Base-by-base conservation (phyloP, 53 echinoderm and acorn worm genomes). In the Zoroaster sp. region DNA sequence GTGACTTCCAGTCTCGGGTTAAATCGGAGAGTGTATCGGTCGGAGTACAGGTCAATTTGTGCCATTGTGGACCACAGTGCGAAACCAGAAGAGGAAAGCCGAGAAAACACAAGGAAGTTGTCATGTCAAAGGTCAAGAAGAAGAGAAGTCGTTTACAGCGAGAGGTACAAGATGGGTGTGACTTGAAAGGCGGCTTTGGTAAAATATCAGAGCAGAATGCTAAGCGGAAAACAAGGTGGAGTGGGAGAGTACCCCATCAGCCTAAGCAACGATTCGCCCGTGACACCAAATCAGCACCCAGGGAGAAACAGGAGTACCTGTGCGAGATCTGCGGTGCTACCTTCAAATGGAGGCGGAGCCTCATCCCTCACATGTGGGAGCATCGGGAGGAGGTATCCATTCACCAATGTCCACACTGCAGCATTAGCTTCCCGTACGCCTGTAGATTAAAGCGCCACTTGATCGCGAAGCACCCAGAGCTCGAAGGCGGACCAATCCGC, bases 351-450 rank as follows among this genome's bases (percentile, higher is more conserved):
- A 82, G 45, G 42, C 82, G 82, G 20, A 82, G 82, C 43, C 82
- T 82, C 42, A 82, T 82, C 31, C 82, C 82, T 17, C 82, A 82
- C 82, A 68, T 82, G 68, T 82, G 82, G 82, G 82, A 82, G 46
- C 82, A 82, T 42, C 66, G 82, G 66, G 66, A 67, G 30, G 67
- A 82, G 34, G 82, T 66, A 9, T 82, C 82, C 13, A 23, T 66
- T 18, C 82, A 82, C 44, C 68, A 31, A 32, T 82, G 82, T 38
- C 82, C 82, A 53, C 82, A 82, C 43, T 82, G 82, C 68, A 68
- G 44, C 43, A 66, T 42, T 31, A 67, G 82, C 44, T 82, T 82
- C 43, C 82, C 82, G 18, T 82, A 82, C 28, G 82, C 82, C 0
- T 82, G 82, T 25, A 55, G 82, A 32, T 67, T 82, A 43, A 82